Conservation (phyloP, 2,888 invertebrate genomes). For the Eurois occulta region DNA sequence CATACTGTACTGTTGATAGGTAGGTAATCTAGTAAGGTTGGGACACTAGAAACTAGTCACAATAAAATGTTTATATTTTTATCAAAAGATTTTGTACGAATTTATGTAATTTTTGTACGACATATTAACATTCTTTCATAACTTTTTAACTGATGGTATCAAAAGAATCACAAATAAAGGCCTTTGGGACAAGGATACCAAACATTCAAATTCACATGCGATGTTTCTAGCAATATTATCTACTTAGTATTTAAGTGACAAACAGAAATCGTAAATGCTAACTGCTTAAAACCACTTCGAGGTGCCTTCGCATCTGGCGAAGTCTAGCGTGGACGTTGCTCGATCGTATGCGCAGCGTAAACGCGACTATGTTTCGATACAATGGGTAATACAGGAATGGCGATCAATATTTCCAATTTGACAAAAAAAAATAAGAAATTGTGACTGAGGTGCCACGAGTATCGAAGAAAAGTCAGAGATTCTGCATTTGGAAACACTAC, state of each 20-base stretch:
- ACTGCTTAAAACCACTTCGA: constrained; percentile 37
- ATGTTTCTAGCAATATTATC: constrained; percentile 21
- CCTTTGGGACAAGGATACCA: constrained; percentile 5
- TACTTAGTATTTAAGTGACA: constrained; percentile 9
- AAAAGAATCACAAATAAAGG: constrained; percentile 31
- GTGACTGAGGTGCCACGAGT: neutral
- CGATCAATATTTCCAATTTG: neutral
- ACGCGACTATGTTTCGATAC: neutral
- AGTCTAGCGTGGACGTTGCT: constrained; percentile 1
- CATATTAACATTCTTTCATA: constrained; percentile 13
- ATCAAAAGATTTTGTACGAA: neutral
- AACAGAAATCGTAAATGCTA: constrained; percentile 42
- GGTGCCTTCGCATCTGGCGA: neutral
- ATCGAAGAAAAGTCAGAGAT: neutral
- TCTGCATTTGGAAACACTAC: neutral
- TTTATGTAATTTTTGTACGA: neutral
- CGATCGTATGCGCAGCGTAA: constrained; percentile 8
- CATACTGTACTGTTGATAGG: constrained; percentile 43
- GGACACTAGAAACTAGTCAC: constrained; percentile 4
- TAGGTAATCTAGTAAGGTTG: constrained; percentile 2
- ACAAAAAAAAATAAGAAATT: neutral
- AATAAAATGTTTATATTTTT: neutral
- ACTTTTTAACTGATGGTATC: constrained; percentile 10
- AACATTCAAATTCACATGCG: constrained; percentile 7
- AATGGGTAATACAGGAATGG: neutral